Base-by-base conservation (phyloP, 2,888 invertebrate species). In the Alloscopus bannaensis region DNA sequence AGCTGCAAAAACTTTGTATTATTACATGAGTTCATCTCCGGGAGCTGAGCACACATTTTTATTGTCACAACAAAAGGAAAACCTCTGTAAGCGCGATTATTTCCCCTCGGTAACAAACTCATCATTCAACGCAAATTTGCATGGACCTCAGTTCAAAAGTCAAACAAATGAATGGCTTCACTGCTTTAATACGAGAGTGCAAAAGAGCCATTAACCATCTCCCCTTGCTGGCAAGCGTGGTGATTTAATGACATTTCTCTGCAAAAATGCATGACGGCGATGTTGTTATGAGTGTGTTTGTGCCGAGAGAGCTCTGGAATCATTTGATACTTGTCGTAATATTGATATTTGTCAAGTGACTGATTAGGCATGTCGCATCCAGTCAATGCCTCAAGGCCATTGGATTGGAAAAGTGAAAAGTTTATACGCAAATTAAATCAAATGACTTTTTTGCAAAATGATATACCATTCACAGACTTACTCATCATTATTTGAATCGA, bases 11-110 rank as follows among this genome's bases (percentile, higher is more conserved):
- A 50, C 11, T 50, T n/a, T n/a, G n/a, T n/a, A n/a, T n/a, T n/a
- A n/a, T n/a, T n/a, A n/a, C n/a, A n/a, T n/a, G n/a, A n/a, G n/a
- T n/a, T n/a, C n/a, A n/a, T n/a, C n/a, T 36, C 6, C 6, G 36
- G 36, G 36, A 36, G 13, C 6, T 6, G 36, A 36, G n/a, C 24
- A 28, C 8, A 16, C 26, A 55, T 24, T 22, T 64, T 65, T 57
- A 65, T 73, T 73, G 73, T 73, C 73, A 73, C 65, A 73, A 73
- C 73, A 73, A 73, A 55, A 50, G 22, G 40, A 36, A n/a, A n/a
- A n/a, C n/a, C n/a, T n/a, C n/a, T n/a, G n/a, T n/a, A n/a, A n/a
- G n/a, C n/a, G n/a, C n/a, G 45, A 3, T 16, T 11, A 16, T n/a
- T 45, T 45, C n/a, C 8, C 8, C 45, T 18, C n/a, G 8, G 13